phyloP scores from a whole-genome alignment of 2,113 vertebrate genomes.

The Sander vitreus region DNA sequence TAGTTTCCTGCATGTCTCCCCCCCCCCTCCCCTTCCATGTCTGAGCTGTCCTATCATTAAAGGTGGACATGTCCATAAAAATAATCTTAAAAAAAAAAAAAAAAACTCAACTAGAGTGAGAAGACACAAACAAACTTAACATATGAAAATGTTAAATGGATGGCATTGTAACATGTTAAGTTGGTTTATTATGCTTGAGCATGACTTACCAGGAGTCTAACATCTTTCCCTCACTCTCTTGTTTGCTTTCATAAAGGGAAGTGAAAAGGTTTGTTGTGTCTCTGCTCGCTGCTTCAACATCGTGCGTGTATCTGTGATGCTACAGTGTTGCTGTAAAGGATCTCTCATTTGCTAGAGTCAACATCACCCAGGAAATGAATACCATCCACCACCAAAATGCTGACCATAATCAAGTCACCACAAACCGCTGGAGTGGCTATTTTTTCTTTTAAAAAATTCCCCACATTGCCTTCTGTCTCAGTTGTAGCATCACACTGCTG shows the following conservation, averaged over 20 bases:
- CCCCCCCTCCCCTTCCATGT: no score
- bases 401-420: background rate
- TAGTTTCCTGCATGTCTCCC: no score
- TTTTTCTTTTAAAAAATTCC: background rate
- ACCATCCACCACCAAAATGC: background rate
- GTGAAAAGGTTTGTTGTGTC: conserved; percentile 85
- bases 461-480: background rate
- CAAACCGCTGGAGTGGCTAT: background rate
- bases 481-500: conserved; percentile 34
- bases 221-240: conserved; percentile 71
- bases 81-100: no score
- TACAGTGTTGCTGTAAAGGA: conserved; percentile 21
- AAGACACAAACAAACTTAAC: conserved; percentile 7
- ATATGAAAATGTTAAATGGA: conserved; percentile 12
- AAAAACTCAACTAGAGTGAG: background rate
- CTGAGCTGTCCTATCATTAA: no score
- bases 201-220: conserved; percentile 59
- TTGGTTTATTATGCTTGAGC: conserved; percentile 45
- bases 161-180: conserved; percentile 27
- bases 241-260: conserved; percentile 84
- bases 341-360: background rate
- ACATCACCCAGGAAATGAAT: background rate
- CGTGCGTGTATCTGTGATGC: conserved; percentile 52
- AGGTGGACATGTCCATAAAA: no score
- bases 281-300: conserved; percentile 58